Base-by-base conservation (phyloP, 2,113 vertebrate species). In the Oophaga pumilio region DNA sequence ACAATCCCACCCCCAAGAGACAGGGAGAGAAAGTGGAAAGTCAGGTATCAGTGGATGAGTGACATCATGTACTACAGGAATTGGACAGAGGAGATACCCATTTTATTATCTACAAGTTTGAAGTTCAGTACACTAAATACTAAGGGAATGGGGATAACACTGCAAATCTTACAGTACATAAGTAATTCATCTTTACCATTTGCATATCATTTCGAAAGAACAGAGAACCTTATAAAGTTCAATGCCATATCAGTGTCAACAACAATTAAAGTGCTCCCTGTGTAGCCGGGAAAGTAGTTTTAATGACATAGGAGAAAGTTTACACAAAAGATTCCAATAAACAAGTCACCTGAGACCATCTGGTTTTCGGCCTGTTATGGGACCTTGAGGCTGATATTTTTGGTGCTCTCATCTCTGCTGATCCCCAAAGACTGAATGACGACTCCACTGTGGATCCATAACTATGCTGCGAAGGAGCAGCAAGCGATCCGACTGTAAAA, bases 401-500 rank as follows among this genome's bases (percentile, higher is more conserved):
- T 68, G 92, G 88, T 88, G 94, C 85, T 87, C 92, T 90, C 88
- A 82, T 90, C 53, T 90, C 8, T 69, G 92, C 90, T 0, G 96
- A 92, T 49, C 93, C 95, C 96, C 96, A 96, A 68, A 96, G 94
- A 90, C 93, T 96, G 89, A 96, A 94, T 0, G 97, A 94, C 33
- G 95, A 88, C 90, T 96, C 96, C 76, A 91, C 90, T 73, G 94
- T 92, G 66, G 95, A 93, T 49, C 90, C 87, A 88, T 95, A 93
- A 79, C 91, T 93, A 28, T 93, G 90, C 0, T 95, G 94, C 24
- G 93, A 76, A 5, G 90, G 20, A 85, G 91, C 83, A 88, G 89
- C 93, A 81, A 90, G 87, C 88, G 95, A 93, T 89, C 90, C 95
- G 49, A 80, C 62, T 87, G 85, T 66, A 57, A 76, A 60, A 62